phyloP scores from a whole-genome alignment of 2,888 invertebrate species.

The Alviniconcha strummeri region DNA sequence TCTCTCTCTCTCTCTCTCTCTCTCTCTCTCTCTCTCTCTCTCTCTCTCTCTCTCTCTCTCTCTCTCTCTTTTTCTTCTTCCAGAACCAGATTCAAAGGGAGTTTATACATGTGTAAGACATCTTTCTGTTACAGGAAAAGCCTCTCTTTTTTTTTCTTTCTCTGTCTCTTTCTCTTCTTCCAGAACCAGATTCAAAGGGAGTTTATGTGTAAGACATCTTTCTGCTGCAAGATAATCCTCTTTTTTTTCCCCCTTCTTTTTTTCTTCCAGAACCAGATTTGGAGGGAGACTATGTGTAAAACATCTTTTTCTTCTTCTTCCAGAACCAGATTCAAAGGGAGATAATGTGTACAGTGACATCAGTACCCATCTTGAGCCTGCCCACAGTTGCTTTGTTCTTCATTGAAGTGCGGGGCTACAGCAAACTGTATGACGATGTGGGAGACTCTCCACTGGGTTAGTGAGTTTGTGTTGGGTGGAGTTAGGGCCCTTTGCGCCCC shows the following conservation, averaged over 20 bases:
- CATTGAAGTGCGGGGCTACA: slow-evolving; percentile 71
- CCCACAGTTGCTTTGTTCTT: slow-evolving; percentile 69
- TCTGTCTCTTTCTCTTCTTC: too few relatives aligned
- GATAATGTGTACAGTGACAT: slow-evolving; percentile 66
- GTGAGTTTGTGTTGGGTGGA: slow-evolving; percentile 1
- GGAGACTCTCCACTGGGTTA: slow-evolving; percentile 64
- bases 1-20: neutral
- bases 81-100: too few relatives aligned
- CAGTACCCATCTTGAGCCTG: slow-evolving; percentile 71
- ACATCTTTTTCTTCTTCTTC: slow-evolving; percentile 30
- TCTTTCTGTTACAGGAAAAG: too few relatives aligned
- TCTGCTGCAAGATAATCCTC: too few relatives aligned
- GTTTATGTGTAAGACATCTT: too few relatives aligned
- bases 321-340: slow-evolving; percentile 72
- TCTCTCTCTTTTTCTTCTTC: neutral
- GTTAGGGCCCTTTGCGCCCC: neutral
- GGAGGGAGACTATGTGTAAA: too few relatives aligned
- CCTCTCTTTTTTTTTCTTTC: too few relatives aligned
- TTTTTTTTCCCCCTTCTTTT: too few relatives aligned
- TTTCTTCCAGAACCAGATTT: too few relatives aligned
- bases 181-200: too few relatives aligned
- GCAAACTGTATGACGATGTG: slow-evolving; percentile 70
- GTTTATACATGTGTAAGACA: too few relatives aligned
- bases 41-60: neutral
- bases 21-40: neutral